Evolutionary conservation across 1,140 invertebrate genomes (phyloP).

Genomic region (Tetramorium parvispinum): DNA sequence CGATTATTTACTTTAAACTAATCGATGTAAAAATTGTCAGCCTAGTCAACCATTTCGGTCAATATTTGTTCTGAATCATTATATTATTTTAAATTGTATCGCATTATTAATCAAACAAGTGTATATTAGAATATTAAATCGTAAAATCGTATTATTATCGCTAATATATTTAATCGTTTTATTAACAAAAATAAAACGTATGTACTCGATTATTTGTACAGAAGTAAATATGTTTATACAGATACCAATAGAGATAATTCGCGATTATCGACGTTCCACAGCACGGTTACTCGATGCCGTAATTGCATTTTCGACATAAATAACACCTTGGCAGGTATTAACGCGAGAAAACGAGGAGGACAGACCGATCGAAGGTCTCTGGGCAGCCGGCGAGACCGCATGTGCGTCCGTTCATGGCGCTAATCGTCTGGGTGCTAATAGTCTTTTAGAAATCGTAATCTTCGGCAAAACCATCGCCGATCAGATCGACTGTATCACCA

Average conservation of each 20-base stretch:
- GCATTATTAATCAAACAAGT: not conserved
- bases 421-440: conserved; percentile 94
- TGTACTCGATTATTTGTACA: not conserved
- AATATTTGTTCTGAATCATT: not conserved
- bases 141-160: not conserved
- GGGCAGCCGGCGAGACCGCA: conserved; percentile 86
- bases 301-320: not conserved
- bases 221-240: not conserved
- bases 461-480: conserved; percentile 93
- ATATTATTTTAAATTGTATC: not conserved
- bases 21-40: not conserved
- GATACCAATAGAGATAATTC: not conserved
- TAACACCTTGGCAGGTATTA: conserved; percentile 83
- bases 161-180: not conserved
- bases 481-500: conserved; percentile 89
- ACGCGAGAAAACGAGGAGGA: conserved; percentile 86
- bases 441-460: conserved; percentile 93
- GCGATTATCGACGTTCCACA: not conserved
- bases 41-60: not conserved
- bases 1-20: not conserved
- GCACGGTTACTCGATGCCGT: not conserved
- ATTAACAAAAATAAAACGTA: not conserved
- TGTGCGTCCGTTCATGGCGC: conserved; percentile 93
- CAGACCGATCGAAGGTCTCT: conserved; percentile 85
- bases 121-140: not conserved